Conservation (phyloP, 2,113 vertebrate species). For the Nerophis lumbriciformis region DNA sequence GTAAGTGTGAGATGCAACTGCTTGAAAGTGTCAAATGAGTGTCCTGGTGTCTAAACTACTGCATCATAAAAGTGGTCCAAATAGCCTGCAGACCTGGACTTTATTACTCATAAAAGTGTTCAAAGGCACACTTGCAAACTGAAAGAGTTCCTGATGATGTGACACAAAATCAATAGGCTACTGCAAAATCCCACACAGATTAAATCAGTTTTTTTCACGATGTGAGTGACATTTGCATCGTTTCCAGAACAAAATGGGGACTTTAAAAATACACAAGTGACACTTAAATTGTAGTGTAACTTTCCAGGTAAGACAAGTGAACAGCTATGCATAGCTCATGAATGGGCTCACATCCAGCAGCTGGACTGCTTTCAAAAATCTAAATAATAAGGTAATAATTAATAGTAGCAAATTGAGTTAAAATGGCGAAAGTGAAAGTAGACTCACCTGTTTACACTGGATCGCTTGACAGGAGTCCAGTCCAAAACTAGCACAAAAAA, state of each 20-base stretch:
- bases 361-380: slow-evolving; percentile 33
- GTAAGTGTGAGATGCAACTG: slow-evolving; percentile 8
- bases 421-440: background rate
- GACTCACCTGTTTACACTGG: slow-evolving; percentile 41
- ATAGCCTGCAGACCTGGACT: slow-evolving; percentile 7
- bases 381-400: background rate
- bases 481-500: slow-evolving; percentile 2
- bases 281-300: background rate
- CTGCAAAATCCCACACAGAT: too few species aligned
- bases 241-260: background rate
- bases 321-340: too few species aligned
- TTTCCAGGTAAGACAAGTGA: slow-evolving; percentile 43
- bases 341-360: slow-evolving; percentile 33
- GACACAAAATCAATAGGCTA: background rate
- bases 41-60: slow-evolving; percentile 7
- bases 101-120: slow-evolving; percentile 15
- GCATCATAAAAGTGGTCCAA: slow-evolving; percentile 23
- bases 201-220: background rate
- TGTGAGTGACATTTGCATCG: background rate
- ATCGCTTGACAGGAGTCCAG: slow-evolving; percentile 13
- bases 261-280: background rate
- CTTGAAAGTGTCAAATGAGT: slow-evolving; percentile 9
- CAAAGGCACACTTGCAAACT: slow-evolving; percentile 1
- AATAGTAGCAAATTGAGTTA: background rate
- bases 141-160: background rate